phyloP scores from a whole-genome alignment of 2,888 invertebrate species.

The Portevinia maculata region DNA sequence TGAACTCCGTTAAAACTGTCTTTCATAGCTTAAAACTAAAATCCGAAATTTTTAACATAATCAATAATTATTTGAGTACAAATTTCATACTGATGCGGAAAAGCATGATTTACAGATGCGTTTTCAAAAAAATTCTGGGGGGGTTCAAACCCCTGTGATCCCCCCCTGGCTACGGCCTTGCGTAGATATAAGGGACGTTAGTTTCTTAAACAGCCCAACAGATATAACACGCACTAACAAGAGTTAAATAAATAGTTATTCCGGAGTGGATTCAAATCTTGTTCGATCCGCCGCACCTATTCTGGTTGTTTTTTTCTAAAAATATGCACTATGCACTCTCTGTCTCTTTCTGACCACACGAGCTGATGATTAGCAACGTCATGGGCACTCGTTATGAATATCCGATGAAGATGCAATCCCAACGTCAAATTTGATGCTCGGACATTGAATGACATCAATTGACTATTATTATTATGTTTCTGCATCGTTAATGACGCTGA shows the following conservation, averaged over 20 bases:
- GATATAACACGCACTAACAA: slow-evolving; percentile 30
- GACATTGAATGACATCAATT: slow-evolving; percentile 65
- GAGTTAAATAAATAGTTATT: slow-evolving; percentile 48
- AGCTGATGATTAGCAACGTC: slow-evolving; percentile 21
- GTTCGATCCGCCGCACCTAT: slow-evolving; percentile 59
- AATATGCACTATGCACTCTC: slow-evolving; percentile 17
- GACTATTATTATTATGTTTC: slow-evolving; percentile 61
- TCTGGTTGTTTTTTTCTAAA: slow-evolving; percentile 26
- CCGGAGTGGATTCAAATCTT: slow-evolving; percentile 23
- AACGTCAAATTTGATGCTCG: slow-evolving; percentile 40
- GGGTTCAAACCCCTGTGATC: too few relatives aligned
- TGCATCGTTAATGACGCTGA: slow-evolving; percentile 45
- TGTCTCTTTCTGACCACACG: slow-evolving; percentile 30
- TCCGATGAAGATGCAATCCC: slow-evolving; percentile 66
- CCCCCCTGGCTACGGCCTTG: too few relatives aligned
- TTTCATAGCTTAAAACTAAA: too few relatives aligned
- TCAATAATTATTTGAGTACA: too few relatives aligned
- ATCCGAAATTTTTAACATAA: too few relatives aligned
- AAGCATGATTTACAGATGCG: too few relatives aligned
- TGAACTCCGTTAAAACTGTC: too few relatives aligned
- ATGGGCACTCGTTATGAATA: slow-evolving; percentile 61
- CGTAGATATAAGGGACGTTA: too few relatives aligned
- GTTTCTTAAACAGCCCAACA: slow-evolving; percentile 1
- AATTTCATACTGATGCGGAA: too few relatives aligned
- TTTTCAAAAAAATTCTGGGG: too few relatives aligned